phyloP scores from a whole-genome alignment of 2,888 invertebrate genomes.

The Antheraea yamamai region DNA sequence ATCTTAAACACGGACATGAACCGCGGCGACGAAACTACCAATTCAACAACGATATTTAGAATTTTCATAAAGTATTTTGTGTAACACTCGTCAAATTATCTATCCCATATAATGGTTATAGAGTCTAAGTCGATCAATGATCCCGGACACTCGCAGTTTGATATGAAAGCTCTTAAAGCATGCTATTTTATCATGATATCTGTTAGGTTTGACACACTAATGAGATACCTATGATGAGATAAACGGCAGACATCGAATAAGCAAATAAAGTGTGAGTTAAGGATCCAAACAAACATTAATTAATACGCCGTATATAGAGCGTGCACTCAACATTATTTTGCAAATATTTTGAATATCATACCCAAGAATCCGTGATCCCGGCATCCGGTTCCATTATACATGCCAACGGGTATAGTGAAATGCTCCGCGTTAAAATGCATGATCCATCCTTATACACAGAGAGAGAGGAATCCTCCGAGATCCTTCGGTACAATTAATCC shows the following conservation, averaged over 20 bases:
- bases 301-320: conserved; percentile 57
- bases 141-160: conserved; percentile 32
- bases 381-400: conserved; percentile 28
- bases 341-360: conserved; percentile 75
- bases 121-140: neutral
- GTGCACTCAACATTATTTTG: conserved; percentile 76
- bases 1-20: conserved; percentile 19
- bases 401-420: conserved; percentile 7
- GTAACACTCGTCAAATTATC: neutral
- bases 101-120: neutral
- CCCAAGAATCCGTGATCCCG: conserved; percentile 60
- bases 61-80: neutral
- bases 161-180: conserved; percentile 57
- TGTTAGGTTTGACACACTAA: conserved; percentile 61
- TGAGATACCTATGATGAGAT: conserved; percentile 48
- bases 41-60: neutral
- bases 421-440: conserved; percentile 35
- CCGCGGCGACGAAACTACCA: conserved; percentile 1
- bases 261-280: conserved; percentile 70
- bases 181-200: conserved; percentile 52
- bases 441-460: conserved; percentile 40
- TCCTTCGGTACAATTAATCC: conserved; percentile 53
- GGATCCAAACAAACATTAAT: conserved; percentile 61
- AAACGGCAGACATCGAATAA: conserved; percentile 60
- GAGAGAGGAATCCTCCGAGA: conserved; percentile 42